These are phyloP conservation scores for Hirudo medicinalis DNA, from an alignment of 1,140 invertebrate genomes.

Conservation along the genomic window DNA sequence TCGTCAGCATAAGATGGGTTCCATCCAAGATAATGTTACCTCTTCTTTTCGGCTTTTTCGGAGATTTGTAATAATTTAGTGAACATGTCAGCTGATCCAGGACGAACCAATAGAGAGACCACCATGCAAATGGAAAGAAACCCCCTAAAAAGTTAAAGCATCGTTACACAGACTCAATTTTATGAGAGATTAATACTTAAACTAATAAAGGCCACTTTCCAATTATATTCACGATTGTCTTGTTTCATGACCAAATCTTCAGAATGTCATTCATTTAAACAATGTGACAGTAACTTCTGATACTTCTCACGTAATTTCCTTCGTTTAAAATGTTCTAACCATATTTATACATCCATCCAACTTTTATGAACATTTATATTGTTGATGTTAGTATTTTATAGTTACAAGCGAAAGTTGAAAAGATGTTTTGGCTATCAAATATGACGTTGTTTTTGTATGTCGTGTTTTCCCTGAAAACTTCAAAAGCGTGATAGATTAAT, in stretches of 20 bases:
- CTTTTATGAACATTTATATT: slow-evolving; percentile 10
- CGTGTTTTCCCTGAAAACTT: background rate
- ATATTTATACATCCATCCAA: slow-evolving; percentile 12
- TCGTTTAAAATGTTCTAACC: background rate
- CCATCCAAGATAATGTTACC: no score
- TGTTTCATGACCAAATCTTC: no score
- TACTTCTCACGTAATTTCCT: no score
- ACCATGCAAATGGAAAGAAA: slow-evolving; percentile 3
- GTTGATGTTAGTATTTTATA: slow-evolving; percentile 6
- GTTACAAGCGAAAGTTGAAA: background rate
- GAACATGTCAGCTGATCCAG: background rate
- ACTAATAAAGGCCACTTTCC: no score
- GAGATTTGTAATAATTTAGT: slow-evolving; percentile 11
- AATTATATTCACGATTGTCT: no score
- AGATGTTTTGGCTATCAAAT: background rate
- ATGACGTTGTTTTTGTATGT: background rate
- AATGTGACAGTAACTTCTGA: no score
- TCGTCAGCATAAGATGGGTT: no score
- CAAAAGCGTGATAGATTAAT: background rate
- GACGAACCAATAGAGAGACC: background rate
- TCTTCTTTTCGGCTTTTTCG: background rate
- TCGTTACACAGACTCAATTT: no score
- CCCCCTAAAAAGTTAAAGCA: background rate
- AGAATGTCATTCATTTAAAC: no score
- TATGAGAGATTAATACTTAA: no score